Evolutionary conservation across 1,140 invertebrate species (phyloP).

Genomic region (Euura saliciscinereae): DNA sequence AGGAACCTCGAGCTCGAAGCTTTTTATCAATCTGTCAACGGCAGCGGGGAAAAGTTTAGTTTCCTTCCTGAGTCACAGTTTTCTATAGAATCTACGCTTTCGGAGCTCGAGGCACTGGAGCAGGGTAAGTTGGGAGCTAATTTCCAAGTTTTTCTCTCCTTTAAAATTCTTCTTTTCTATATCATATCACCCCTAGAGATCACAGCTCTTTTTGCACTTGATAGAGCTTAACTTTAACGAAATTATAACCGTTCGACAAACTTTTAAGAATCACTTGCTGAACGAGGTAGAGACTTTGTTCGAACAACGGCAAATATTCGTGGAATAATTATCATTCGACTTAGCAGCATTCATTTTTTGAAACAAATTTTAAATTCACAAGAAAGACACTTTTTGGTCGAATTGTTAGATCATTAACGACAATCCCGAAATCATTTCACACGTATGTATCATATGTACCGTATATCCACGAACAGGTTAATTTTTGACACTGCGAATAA

Average conservation of each 20-base stretch:
- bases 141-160: not conserved
- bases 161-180: not conserved
- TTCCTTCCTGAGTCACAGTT: not conserved
- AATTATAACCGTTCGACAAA: not conserved
- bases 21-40: constrained; percentile 49
- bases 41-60: constrained; percentile 39
- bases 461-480: not conserved
- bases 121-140: not conserved
- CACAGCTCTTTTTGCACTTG: constrained; percentile 7
- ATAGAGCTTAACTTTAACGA: not conserved
- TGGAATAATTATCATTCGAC: too few relatives aligned
- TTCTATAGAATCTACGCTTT: not conserved
- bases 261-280: too few relatives aligned
- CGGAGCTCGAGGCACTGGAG: not conserved
- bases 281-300: too few relatives aligned
- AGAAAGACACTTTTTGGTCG: too few relatives aligned
- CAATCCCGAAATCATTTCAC: too few relatives aligned
- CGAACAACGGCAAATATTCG: too few relatives aligned
- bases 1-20: constrained; percentile 26
- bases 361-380: too few relatives aligned
- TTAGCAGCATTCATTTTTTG: too few relatives aligned
- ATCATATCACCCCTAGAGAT: not conserved
- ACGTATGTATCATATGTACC: too few relatives aligned
- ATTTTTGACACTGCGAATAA: not conserved
- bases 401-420: too few relatives aligned